These are phyloP conservation scores for Dicentrarchus labrax DNA, from an alignment of 2,113 vertebrate genomes.

Conservation along the genomic window DNA sequence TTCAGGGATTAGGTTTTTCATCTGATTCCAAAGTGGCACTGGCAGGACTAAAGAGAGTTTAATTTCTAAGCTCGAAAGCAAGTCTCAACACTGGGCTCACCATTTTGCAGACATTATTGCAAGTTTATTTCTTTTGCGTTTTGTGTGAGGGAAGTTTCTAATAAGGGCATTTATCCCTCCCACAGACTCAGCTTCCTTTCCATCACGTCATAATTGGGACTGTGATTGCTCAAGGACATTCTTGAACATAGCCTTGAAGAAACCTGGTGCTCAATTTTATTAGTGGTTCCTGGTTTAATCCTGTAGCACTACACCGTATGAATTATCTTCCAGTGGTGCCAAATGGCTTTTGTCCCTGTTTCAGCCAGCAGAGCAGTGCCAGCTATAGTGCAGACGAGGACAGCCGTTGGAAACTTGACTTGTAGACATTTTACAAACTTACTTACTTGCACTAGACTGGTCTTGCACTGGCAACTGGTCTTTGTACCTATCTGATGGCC, in stretches of 20 bases:
- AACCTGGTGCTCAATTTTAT: constrained; percentile 67
- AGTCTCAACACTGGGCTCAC: too few species aligned
- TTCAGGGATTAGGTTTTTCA: neutral
- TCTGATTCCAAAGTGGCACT: neutral
- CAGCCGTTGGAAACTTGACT: constrained; percentile 30
- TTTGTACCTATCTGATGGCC: constrained; percentile 4
- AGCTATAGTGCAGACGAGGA: constrained; percentile 52
- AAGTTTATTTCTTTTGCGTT: neutral
- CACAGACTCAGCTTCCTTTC: constrained; percentile 6
- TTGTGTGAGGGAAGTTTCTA: neutral
- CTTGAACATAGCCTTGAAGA: constrained; percentile 63
- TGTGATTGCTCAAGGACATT: constrained; percentile 70
- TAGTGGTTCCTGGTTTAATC: constrained; percentile 67
- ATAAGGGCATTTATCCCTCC: constrained; percentile 19
- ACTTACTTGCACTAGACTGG: neutral
- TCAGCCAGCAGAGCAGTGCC: constrained; percentile 40
- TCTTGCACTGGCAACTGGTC: neutral
- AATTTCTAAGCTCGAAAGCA: too few species aligned
- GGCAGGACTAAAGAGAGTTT: neutral
- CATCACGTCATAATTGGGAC: constrained; percentile 50
- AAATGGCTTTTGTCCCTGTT: constrained; percentile 71
- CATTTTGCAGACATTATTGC: too few species aligned
- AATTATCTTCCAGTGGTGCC: constrained; percentile 66
- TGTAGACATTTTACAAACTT: constrained; percentile 22
- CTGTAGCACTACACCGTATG: constrained; percentile 54